Evolutionary conservation across 2,888 invertebrate genomes (phyloP).

Genomic region (Gordius sp.): DNA sequence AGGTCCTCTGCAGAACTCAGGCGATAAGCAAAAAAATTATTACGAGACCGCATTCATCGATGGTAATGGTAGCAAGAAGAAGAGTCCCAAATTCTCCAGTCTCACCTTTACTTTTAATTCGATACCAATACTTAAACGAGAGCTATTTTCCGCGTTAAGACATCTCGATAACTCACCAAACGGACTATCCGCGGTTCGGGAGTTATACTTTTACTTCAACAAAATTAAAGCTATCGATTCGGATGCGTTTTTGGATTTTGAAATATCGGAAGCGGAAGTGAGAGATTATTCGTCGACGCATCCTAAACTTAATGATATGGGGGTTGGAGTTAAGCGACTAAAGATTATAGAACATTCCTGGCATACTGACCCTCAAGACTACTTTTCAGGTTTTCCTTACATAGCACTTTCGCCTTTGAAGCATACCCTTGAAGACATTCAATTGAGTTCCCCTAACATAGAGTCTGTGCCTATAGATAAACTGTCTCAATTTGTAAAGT

Average conservation of each 20-base stretch:
- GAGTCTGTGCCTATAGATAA: not conserved
- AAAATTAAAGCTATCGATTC: not conserved
- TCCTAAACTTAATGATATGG: too few relatives aligned
- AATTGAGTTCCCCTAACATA: not conserved
- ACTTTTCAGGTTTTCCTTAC: not conserved
- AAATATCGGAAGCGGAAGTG: not conserved
- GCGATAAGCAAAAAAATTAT: not conserved
- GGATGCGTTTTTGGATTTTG: not conserved
- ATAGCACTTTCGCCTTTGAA: not conserved
- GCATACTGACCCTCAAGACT: not conserved
- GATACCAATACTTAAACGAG: not conserved
- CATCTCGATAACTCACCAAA: not conserved
- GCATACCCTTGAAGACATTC: not conserved
- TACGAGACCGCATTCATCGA: not conserved
- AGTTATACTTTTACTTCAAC: slow-evolving; percentile 14
- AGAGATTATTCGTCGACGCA: not conserved
- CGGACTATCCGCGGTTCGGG: not conserved
- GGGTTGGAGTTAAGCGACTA: not conserved
- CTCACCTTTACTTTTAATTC: not conserved
- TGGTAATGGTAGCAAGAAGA: not conserved
- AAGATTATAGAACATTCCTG: not conserved
- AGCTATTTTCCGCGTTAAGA: not conserved
- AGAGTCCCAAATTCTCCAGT: not conserved
- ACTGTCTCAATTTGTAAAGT: not conserved
- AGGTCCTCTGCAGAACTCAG: not conserved